A percentile compares a stretch with the other conserved stretches of the same genome.
These are phyloP conservation scores for Aphidius gifuensis DNA, from an alignment of 1,140 invertebrate species.

Conservation along the genomic window DNA sequence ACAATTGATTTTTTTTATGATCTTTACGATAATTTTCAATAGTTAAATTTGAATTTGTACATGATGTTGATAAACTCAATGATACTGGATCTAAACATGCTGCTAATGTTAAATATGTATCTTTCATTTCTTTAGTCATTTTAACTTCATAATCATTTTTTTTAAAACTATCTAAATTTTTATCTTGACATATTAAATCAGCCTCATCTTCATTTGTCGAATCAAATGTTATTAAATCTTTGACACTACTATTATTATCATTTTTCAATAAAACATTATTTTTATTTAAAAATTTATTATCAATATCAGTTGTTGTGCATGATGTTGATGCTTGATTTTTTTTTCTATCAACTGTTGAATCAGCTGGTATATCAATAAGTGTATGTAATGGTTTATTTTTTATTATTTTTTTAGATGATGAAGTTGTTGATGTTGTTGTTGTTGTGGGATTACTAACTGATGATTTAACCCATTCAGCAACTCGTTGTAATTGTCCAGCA, in stretches of 20 bases:
- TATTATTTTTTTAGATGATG: neutral
- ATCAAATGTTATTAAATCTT: conserved; percentile 39
- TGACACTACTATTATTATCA: neutral
- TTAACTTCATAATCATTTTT: conserved; percentile 40
- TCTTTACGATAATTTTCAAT: conserved; percentile 50
- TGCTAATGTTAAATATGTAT: conserved; percentile 50
- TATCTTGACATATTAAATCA: conserved; percentile 12
- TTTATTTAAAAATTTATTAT: neutral
- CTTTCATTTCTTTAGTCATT: conserved; percentile 52
- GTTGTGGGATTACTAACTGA: conserved; percentile 20
- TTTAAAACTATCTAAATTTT: too few relatives aligned
- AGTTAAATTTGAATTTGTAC: conserved; percentile 39
- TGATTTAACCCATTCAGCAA: conserved; percentile 66
- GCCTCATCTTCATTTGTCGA: conserved; percentile 37
- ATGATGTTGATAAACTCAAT: conserved; percentile 32
- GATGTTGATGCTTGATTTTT: neutral
- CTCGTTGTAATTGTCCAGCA: conserved; percentile 58
- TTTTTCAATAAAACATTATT: conserved; percentile 5
- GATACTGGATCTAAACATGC: conserved; percentile 45
- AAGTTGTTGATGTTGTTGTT: too few relatives aligned
- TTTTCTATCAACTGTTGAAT: neutral
- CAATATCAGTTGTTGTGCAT: neutral
- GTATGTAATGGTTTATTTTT: conserved; percentile 17
- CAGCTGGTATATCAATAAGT: conserved; percentile 11
- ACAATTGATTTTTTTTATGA: conserved; percentile 39